Conservation (phyloP, 2,113 vertebrate genomes). For the Chaetura pelagica region DNA sequence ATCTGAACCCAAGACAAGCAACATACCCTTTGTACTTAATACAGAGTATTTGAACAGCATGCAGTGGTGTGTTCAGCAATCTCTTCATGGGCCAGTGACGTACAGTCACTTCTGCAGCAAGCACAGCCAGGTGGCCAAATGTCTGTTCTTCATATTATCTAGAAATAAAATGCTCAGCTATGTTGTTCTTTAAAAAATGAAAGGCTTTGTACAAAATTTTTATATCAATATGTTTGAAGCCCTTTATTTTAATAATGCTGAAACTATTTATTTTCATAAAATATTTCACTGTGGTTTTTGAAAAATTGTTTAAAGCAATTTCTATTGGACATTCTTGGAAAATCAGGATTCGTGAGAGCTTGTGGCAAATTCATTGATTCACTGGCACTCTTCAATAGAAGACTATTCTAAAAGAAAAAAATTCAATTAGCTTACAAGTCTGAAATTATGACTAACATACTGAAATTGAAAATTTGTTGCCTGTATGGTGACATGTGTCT, state of each 20-base stretch:
- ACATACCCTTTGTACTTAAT: not conserved
- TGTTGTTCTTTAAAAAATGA: not conserved
- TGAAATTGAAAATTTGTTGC: not conserved
- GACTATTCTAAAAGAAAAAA: not conserved
- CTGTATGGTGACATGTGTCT: not conserved
- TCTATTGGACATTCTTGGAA: not conserved
- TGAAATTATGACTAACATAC: not conserved
- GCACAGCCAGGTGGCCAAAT: not conserved
- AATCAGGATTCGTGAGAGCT: not conserved
- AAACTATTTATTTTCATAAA: not conserved
- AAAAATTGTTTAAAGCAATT: not conserved
- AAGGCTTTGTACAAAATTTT: not conserved
- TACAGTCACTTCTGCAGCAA: not conserved
- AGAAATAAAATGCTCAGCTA: not conserved
- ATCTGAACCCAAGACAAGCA: not conserved
- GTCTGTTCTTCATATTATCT: not conserved
- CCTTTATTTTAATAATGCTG: not conserved
- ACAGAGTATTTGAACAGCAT: not conserved
- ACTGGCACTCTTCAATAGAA: not conserved
- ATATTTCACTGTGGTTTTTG: not conserved
- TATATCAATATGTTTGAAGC: not conserved
- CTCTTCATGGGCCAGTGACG: not conserved
- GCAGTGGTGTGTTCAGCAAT: not conserved
- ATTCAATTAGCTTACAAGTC: not conserved
- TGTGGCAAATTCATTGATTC: not conserved